Base-by-base conservation (phyloP, 2,888 invertebrate genomes). In the Hermaeophaga mercurialis region DNA sequence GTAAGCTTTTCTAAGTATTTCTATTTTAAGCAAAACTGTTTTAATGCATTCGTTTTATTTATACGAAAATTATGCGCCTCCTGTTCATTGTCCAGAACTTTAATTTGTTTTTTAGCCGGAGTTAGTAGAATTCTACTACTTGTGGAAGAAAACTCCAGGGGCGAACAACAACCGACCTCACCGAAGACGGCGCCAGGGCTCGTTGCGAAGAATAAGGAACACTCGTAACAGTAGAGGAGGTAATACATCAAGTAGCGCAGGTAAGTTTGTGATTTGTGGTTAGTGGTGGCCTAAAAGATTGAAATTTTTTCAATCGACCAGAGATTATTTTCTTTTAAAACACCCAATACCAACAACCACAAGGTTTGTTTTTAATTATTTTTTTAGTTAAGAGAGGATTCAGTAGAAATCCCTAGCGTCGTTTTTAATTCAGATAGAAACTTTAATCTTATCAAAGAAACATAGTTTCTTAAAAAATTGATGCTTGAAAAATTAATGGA, bases 111-210 rank as follows among this genome's bases (percentile, higher is more conserved):
- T 72, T 72, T 64, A 90, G 89, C 90, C 95, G 53, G 97, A 99
- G 77, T 81, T 99, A 73, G 96, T 99, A 50, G 96, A 97, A 78
- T 99, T 94, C 81, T 99, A 99, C 80, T 99, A 99, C 81, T 84
- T 96, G 74, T 99, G 99, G 99, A 99, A 99, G 82, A 99, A 98
- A 82, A 96, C 97, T 31, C 95, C 97, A 14, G 95, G 95, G 71
- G 98, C 98, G 61, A 94, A 94, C 78, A 95, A 94, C 76, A 96
- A 96, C 78, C 86, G 97, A 67, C 96, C 96, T 18, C 96, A 96
- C 75, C 84, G 96, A 65, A 84, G 96, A 74, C 83, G 95, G 63
- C 83, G 94, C 48, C 93, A 91, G 77, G 90, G 90, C 68, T 93
- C 94, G 46, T 80, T 95, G 69, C 84, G 94, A 66, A 84, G 95